Conservation (phyloP, 2,113 vertebrate species). For the Perognathus longimembris region DNA sequence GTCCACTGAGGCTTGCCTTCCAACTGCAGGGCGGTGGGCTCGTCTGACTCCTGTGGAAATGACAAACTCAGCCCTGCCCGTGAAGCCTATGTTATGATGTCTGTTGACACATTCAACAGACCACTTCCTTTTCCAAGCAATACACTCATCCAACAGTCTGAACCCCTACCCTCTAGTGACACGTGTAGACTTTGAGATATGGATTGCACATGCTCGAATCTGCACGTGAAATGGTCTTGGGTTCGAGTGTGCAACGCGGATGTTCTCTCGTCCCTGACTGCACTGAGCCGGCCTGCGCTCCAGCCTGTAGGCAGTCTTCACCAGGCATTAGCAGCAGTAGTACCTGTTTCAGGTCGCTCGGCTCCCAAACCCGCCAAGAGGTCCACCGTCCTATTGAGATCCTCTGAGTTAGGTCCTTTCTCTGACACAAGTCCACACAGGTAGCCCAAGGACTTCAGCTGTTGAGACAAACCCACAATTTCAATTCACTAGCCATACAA, state of each 20-base stretch:
- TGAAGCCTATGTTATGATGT: neutral
- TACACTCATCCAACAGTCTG: neutral
- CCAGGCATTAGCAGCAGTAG: no score
- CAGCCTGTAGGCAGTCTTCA: fast-evolving
- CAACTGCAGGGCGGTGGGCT: neutral
- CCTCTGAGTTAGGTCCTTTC: constrained; percentile 94
- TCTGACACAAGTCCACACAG: constrained; percentile 96
- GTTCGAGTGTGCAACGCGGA: neutral
- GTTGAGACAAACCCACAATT: constrained; percentile 33
- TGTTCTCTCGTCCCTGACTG: no score
- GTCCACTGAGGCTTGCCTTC: neutral
- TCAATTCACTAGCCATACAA: neutral
- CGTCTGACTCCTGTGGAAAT: neutral
- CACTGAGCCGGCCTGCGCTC: neutral
- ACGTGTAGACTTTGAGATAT: neutral
- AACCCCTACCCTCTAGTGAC: neutral
- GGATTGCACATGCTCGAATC: neutral
- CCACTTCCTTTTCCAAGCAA: neutral
- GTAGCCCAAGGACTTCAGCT: constrained; percentile 95
- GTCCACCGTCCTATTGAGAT: constrained; percentile 96
- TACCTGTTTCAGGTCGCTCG: constrained; percentile 96
- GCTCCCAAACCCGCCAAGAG: constrained; percentile 95
- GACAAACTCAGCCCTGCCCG: neutral
- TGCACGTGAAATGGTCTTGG: neutral
- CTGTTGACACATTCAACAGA: no score